Base-by-base conservation (phyloP, 2,113 vertebrate species). In the Lanius ludovicianus region DNA sequence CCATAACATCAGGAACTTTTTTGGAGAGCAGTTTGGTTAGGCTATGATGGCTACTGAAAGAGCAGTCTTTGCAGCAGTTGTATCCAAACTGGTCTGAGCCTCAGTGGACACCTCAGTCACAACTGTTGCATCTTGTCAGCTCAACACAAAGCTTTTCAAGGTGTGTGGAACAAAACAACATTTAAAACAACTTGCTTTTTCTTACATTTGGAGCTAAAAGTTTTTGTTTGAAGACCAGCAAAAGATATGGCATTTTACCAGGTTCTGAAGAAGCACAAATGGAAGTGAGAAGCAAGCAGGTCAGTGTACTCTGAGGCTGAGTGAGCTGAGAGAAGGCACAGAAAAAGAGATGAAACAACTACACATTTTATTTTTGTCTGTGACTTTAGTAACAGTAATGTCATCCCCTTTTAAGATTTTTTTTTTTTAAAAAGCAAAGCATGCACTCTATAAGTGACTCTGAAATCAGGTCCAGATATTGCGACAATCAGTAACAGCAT, bases 181-280 rank as follows among this genome's bases (percentile, higher is more conserved):
- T 52, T 59, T 83, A 33, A 83, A 77, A 37, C 23, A 41, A 17
- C 11, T 55, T 42, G 1, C 7, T 62, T 74, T 89, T 59, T 44
- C 75, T 85, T 73, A 20, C 4, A 24, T 91, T 79, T 22, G 1
- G 6, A 35, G 16, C 70, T 39, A 33, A 55, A 35, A 8, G 3
- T 1, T 81, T 84, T 89, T 92, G 23, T 71, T 93, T 56, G 19
- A 91, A 92, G 52, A 62, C 39, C 19, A 86, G 46, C 35, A 85
- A 70, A 90, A 84, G 13, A 3, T 25, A 47, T 1, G 1, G 15
- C 23, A 30, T 80, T 49, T 31, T 68, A 39, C 15, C 23, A 83
- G 19, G 37, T 44, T 56, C 53, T 71, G 71, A 77, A 86, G 83
- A 75, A 85, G 17, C 30, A 11, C 22, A 57, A 62, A 39, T 76